Conservation (phyloP, 2,888 invertebrate genomes). For the Zelleria hepariella region DNA sequence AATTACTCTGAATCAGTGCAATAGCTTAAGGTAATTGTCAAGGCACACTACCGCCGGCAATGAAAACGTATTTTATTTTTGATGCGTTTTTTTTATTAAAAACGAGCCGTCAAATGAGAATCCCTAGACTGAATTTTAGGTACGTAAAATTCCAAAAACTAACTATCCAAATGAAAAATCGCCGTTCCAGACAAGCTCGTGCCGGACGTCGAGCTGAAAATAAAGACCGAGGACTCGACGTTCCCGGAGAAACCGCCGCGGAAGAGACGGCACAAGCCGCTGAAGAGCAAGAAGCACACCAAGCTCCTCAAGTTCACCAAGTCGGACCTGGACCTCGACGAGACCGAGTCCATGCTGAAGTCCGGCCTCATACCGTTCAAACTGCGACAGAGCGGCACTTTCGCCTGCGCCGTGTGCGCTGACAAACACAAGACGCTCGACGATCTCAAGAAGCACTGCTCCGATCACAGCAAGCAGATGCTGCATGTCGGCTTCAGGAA, state of each 20-base stretch:
- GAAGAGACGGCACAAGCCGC: background rate
- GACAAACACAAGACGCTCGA: conserved; percentile 39
- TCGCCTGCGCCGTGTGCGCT: conserved; percentile 44
- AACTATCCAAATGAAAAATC: too few relatives aligned
- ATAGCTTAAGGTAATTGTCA: too few relatives aligned
- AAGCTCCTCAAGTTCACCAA: background rate
- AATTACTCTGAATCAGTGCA: too few relatives aligned
- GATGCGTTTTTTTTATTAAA: too few relatives aligned
- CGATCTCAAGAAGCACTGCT: conserved; percentile 38
- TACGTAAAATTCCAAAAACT: background rate
- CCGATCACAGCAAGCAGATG: conserved; percentile 37
- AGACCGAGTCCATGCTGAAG: conserved; percentile 40
- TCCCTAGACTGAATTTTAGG: conserved; percentile 10
- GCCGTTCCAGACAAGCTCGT: background rate
- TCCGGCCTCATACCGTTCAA: conserved; percentile 55
- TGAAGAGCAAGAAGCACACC: conserved; percentile 9
- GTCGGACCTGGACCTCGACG: conserved; percentile 22
- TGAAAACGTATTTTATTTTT: too few relatives aligned
- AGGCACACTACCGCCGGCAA: too few relatives aligned
- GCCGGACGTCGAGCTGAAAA: background rate
- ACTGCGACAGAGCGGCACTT: conserved; percentile 37
- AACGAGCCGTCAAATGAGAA: too few relatives aligned
- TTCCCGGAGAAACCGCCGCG: background rate
- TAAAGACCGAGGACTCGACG: background rate
- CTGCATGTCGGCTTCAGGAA: conserved; percentile 50